A percentile compares a stretch with the other conserved stretches of the same genome.
Conservation (phyloP, 1,140 invertebrate species). For the Nilaparvata lugens region DNA sequence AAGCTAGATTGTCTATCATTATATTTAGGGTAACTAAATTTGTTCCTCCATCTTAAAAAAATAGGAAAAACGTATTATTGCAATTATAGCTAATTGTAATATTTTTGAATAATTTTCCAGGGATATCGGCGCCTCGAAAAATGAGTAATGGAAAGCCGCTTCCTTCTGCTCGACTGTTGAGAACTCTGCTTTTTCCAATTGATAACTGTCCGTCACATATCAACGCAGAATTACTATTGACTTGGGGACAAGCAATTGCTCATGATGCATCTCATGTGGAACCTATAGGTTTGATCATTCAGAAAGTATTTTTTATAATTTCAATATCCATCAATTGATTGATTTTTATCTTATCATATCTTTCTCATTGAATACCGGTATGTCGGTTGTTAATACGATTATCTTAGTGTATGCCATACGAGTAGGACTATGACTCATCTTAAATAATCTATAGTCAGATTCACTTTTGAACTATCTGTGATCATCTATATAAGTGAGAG, state of each 20-base stretch:
- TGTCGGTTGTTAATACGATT: too few relatives aligned
- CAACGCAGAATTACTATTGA: constrained; percentile 38
- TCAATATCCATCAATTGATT: too few relatives aligned
- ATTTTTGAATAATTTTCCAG: constrained; percentile 27
- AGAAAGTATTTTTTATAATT: too few relatives aligned
- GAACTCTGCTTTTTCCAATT: constrained; percentile 38
- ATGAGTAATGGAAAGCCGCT: constrained; percentile 35
- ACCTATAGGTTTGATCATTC: too few relatives aligned
- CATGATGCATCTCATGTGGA: constrained; percentile 40
- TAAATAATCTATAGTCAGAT: too few relatives aligned
- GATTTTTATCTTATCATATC: too few relatives aligned
- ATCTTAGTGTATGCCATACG: too few relatives aligned
- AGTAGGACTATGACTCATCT: too few relatives aligned
- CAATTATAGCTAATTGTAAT: not conserved
- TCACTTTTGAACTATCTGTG: too few relatives aligned
- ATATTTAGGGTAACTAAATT: not conserved
- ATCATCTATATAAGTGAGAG: too few relatives aligned
- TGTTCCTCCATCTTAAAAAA: too few relatives aligned
- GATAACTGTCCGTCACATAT: constrained; percentile 33
- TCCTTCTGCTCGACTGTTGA: constrained; percentile 41
- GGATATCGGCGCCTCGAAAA: constrained; percentile 38
- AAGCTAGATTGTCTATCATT: not conserved
- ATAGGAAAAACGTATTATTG: not conserved
- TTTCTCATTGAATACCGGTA: too few relatives aligned
- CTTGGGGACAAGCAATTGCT: constrained; percentile 49